A percentile compares a stretch with the other conserved stretches of the same genome.
phyloP scores from a whole-genome alignment of 2,113 vertebrate genomes.

The Climacteris rufus region DNA sequence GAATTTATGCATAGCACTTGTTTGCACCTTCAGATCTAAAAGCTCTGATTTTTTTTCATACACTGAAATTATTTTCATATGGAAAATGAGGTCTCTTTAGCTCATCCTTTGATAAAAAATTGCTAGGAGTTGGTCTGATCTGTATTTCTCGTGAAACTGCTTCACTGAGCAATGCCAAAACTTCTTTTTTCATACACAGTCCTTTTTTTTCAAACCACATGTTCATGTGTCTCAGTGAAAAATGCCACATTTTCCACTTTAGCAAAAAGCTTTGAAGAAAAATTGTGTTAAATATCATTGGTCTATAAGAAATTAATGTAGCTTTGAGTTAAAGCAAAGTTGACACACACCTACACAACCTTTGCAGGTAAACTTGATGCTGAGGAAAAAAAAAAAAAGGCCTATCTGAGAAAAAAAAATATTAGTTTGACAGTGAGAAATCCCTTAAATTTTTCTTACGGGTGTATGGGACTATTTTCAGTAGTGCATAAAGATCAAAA shows the following conservation, averaged over 20 bases:
- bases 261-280: not conserved
- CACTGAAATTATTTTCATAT: not conserved
- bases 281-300: not conserved
- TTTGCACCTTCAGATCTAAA: not conserved
- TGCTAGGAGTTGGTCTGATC: not conserved
- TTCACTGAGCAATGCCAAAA: slow-evolving; percentile 1
- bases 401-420: not conserved
- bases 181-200: not conserved
- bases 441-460: slow-evolving; percentile 26
- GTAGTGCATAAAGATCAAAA: not conserved
- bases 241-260: slow-evolving; percentile 24
- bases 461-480: slow-evolving; percentile 1
- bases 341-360: slow-evolving; percentile 24
- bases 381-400: not conserved
- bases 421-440: not conserved
- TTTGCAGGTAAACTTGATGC: slow-evolving; percentile 18
- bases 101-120: not conserved
- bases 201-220: not conserved
- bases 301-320: not conserved
- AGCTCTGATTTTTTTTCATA: not conserved
- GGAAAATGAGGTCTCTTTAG: not conserved
- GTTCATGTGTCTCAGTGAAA: not conserved
- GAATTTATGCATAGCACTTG: not conserved
- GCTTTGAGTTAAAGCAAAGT: slow-evolving; percentile 4
- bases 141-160: slow-evolving; percentile 1